Percentiles rank a stretch among this genome's conserved stretches.
Conservation (phyloP, 1,140 invertebrate species). For the Anadara kagoshimensis region DNA sequence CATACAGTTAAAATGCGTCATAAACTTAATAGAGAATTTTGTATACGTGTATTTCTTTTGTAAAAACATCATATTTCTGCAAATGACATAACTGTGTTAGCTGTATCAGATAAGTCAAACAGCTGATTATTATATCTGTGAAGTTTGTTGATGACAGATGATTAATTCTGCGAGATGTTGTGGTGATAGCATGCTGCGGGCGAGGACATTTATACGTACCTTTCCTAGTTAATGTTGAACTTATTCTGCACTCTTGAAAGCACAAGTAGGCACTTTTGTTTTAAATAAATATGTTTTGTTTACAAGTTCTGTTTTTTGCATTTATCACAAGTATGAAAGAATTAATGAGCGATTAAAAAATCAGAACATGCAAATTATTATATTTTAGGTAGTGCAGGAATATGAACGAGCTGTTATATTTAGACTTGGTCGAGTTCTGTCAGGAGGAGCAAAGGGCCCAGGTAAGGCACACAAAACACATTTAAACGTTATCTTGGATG, state of each 20-base stretch:
- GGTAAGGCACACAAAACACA: background rate
- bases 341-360: background rate
- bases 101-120: background rate
- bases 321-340: too few relatives aligned
- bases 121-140: background rate
- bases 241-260: background rate
- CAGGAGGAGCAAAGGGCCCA: slow-evolving; percentile 79
- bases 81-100: too few relatives aligned
- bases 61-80: too few relatives aligned
- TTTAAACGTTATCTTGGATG: too few relatives aligned
- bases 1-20: too few relatives aligned
- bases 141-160: background rate
- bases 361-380: background rate
- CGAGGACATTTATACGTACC: background rate
- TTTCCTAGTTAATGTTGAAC: background rate
- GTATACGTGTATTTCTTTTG: too few relatives aligned
- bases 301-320: background rate
- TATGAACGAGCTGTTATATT: slow-evolving; percentile 76
- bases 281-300: background rate
- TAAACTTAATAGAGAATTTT: too few relatives aligned
- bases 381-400: slow-evolving; percentile 64
- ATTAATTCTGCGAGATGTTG: background rate
- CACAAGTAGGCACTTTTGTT: background rate
- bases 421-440: slow-evolving; percentile 76
- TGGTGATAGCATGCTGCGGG: background rate